Conservation (phyloP, 2,113 vertebrate genomes). For the Erythrocercus mccallii region DNA sequence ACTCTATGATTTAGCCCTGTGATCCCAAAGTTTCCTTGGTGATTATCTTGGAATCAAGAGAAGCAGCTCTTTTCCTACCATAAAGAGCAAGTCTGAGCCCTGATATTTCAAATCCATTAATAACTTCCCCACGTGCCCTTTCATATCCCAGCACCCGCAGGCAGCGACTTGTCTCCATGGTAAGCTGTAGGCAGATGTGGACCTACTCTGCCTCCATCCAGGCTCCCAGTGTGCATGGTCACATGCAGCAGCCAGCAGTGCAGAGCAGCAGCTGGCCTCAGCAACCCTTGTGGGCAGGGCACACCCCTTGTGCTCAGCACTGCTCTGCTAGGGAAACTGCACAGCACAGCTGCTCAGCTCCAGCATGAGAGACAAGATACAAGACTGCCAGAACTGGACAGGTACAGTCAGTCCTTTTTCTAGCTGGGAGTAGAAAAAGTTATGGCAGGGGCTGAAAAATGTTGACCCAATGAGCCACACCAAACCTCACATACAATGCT, state of each 20-base stretch:
- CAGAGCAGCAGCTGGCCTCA: neutral
- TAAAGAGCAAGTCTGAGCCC: neutral
- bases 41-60: neutral
- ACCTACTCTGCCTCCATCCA: neutral
- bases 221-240: rapidly evolving
- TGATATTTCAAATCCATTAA: neutral
- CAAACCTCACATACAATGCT: rapidly evolving
- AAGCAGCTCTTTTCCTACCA: neutral
- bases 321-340: neutral
- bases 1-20: neutral
- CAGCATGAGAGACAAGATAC: rapidly evolving
- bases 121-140: neutral
- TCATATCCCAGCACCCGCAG: neutral
- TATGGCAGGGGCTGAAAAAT: neutral
- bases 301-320: rapidly evolving
- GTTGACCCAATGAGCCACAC: rapidly evolving
- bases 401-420: neutral
- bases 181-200: neutral
- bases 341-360: rapidly evolving
- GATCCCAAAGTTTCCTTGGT: neutral
- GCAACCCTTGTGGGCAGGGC: neutral
- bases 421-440: neutral
- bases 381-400: neutral
- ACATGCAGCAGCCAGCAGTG: neutral
- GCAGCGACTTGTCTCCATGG: neutral